A percentile compares a stretch with the other conserved stretches of the same genome.
These are phyloP conservation scores for Lophochroa leadbeateri DNA, from an alignment of 2,113 vertebrate genomes.

Conservation along the genomic window DNA sequence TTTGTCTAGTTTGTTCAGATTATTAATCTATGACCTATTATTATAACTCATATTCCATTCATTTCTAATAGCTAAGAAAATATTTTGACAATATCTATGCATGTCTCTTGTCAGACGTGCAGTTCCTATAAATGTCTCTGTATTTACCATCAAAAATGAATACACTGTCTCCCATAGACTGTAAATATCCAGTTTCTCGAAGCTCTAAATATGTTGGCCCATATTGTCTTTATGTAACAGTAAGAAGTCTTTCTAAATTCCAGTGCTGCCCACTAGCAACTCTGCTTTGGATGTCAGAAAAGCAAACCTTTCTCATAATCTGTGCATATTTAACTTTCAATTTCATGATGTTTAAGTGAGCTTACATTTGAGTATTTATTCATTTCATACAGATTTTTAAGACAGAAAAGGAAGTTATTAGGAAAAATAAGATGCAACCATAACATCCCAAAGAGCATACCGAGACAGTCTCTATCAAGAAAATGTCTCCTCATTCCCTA, in stretches of 20 bases:
- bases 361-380: neutral
- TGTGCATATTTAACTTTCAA: neutral
- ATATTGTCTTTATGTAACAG: neutral
- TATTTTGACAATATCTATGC: neutral
- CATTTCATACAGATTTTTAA: neutral
- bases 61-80: neutral
- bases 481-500: neutral
- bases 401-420: rapidly evolving
- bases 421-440: neutral
- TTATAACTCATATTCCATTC: neutral
- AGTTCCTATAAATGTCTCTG: neutral
- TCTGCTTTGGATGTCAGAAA: neutral
- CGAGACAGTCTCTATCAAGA: neutral
- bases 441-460: neutral
- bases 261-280: neutral
- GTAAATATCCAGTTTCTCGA: neutral
- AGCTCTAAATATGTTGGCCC: neutral
- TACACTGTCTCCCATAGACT: neutral
- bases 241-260: neutral
- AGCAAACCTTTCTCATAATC: neutral
- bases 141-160: neutral
- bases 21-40: neutral
- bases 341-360: neutral
- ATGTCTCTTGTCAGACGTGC: rapidly evolving
- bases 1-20: neutral